A percentile compares a stretch with the other conserved stretches of the same genome.
Evolutionary conservation across 2,888 invertebrate genomes (phyloP).

Genomic region (Philaethria dido): DNA sequence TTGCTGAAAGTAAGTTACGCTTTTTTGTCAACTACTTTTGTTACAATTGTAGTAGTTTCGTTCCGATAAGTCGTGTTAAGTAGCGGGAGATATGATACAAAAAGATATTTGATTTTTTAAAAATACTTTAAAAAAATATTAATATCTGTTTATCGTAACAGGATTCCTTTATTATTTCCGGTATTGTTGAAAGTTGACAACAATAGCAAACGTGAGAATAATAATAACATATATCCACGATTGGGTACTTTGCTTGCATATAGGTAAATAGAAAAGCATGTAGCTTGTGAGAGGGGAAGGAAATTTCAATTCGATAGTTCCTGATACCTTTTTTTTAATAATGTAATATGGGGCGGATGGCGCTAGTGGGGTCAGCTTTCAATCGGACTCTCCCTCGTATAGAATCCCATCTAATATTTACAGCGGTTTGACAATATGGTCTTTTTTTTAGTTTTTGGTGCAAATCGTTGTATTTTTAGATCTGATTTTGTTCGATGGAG

Average conservation of each 20-base stretch:
- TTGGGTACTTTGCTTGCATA: constrained; percentile 15
- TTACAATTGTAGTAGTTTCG: constrained; percentile 23
- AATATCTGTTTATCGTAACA: constrained; percentile 41
- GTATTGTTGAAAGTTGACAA: constrained; percentile 41
- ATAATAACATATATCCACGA: constrained; percentile 36
- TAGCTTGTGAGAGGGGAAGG: constrained; percentile 13
- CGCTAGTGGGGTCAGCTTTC: constrained; percentile 35
- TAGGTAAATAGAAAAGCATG: constrained; percentile 22
- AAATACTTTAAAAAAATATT: constrained; percentile 35
- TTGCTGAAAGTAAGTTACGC: constrained; percentile 18
- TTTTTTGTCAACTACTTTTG: constrained; percentile 18
- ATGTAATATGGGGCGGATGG: constrained; percentile 23
- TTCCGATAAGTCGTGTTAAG: constrained; percentile 8
- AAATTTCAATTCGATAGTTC: constrained; percentile 21
- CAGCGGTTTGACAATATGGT: not conserved
- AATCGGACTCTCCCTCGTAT: constrained; percentile 21
- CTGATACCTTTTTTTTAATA: not conserved
- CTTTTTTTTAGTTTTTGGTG: not conserved
- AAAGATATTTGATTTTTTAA: constrained; percentile 41
- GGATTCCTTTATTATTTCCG: constrained; percentile 43
- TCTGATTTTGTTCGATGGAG: constrained; percentile 19
- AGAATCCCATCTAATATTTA: constrained; percentile 13
- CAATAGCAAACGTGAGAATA: constrained; percentile 44
- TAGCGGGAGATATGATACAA: constrained; percentile 39
- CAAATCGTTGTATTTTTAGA: constrained; percentile 10